Conservation (phyloP, 2,888 invertebrate genomes). For the Teinopalpus imperialis region DNA sequence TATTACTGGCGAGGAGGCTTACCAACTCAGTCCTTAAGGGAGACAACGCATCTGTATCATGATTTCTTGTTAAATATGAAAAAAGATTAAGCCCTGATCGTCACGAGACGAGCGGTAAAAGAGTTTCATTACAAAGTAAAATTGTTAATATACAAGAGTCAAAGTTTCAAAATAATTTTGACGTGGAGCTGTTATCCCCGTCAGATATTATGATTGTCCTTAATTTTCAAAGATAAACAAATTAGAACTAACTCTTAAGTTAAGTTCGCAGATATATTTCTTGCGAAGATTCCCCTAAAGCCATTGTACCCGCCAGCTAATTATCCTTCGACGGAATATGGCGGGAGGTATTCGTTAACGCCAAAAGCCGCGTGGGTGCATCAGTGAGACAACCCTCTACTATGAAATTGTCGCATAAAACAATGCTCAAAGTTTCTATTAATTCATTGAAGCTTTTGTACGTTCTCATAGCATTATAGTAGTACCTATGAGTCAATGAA, state of each 20-base stretch:
- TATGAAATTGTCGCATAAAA: slow-evolving; percentile 1
- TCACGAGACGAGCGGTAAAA: no score
- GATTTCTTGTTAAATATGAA: no score
- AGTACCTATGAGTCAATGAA: neutral
- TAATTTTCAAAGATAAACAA: neutral
- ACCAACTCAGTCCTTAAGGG: no score
- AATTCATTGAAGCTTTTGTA: slow-evolving; percentile 13
- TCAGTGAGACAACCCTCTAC: slow-evolving; percentile 27
- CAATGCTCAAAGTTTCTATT: neutral
- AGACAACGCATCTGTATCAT: no score
- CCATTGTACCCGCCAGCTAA: slow-evolving; percentile 31
- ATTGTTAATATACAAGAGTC: no score
- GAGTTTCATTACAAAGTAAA: no score
- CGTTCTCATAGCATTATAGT: neutral
- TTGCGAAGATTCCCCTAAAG: slow-evolving; percentile 10
- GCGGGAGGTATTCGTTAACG: slow-evolving; percentile 42
- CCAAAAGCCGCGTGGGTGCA: slow-evolving; percentile 52
- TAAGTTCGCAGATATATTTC: slow-evolving; percentile 1
- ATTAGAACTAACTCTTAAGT: no score
- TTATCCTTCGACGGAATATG: slow-evolving; percentile 37
- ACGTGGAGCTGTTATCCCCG: no score
- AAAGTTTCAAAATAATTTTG: no score
- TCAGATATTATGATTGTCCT: no score
- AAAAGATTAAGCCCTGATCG: no score
- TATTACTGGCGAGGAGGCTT: no score